Conservation (phyloP, 2,888 invertebrate genomes). For the Pycnomerus fuliginosus region DNA sequence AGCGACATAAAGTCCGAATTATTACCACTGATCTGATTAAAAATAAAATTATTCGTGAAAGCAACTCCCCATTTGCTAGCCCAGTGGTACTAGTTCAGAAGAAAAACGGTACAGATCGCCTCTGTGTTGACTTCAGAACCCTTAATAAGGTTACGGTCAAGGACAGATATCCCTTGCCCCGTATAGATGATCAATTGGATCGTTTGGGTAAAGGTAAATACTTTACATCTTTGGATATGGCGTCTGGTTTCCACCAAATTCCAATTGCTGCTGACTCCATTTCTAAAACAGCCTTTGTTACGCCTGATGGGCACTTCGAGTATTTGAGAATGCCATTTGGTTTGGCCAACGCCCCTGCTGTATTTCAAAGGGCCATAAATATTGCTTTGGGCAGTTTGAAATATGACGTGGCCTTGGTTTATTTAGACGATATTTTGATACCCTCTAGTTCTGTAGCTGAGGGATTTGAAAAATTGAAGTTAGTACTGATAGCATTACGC, state of each 20-base stretch:
- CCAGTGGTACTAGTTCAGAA: constrained; percentile 29
- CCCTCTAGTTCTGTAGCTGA: constrained; percentile 16
- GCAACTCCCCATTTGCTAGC: constrained; percentile 29
- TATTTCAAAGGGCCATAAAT: constrained; percentile 27
- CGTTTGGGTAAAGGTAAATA: constrained; percentile 28
- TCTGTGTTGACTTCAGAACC: constrained; percentile 28
- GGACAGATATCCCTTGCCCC: constrained; percentile 25
- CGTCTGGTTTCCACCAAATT: constrained; percentile 28
- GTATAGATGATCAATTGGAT: constrained; percentile 26
- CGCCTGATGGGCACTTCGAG: too few relatives aligned
- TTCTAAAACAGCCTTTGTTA: constrained; percentile 1
- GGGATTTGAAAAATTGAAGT: constrained; percentile 19
- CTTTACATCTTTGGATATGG: constrained; percentile 24
- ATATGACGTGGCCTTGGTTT: too few relatives aligned
- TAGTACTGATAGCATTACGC: constrained; percentile 17
- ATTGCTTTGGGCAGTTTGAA: too few relatives aligned
- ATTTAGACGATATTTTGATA: too few relatives aligned
- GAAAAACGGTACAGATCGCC: constrained; percentile 26
- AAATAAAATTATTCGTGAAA: constrained; percentile 29
- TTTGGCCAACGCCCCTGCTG: constrained; percentile 29
- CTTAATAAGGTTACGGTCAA: constrained; percentile 25
- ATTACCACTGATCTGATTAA: too few relatives aligned
- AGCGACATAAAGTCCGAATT: too few relatives aligned
- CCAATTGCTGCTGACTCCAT: constrained; percentile 8
- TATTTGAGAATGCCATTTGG: constrained; percentile 31